phyloP scores from a whole-genome alignment of 2,113 vertebrate genomes.

The Sisor rabdophorus region DNA sequence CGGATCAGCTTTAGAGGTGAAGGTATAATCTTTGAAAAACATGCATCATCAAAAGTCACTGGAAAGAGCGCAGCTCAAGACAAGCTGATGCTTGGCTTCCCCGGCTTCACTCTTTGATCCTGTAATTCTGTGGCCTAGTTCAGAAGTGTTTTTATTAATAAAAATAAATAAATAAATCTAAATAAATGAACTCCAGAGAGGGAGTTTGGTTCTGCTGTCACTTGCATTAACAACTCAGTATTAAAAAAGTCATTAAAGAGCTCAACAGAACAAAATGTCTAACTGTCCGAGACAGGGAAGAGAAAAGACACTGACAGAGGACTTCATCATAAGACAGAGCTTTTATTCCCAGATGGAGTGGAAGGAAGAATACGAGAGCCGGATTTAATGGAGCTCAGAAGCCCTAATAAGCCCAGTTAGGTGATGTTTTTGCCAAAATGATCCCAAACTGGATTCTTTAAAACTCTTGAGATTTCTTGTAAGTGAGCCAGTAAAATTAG shows the following conservation, averaged over 20 bases:
- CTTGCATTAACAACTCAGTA: slow-evolving; percentile 52
- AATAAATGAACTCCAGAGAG: slow-evolving; percentile 32
- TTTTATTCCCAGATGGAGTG: slow-evolving; percentile 50
- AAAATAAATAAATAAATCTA: not conserved
- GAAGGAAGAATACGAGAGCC: slow-evolving; percentile 61
- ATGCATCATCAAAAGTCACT: not conserved
- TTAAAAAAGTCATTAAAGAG: slow-evolving; percentile 52
- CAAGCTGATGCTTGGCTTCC: not conserved
- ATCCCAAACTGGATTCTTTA: slow-evolving; percentile 61
- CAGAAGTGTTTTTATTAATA: not conserved
- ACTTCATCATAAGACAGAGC: slow-evolving; percentile 65
- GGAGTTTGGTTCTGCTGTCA: slow-evolving; percentile 11
- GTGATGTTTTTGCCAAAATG: slow-evolving; percentile 58
- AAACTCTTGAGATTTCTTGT: slow-evolving; percentile 49
- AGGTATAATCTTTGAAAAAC: slow-evolving; percentile 3
- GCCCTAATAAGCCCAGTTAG: not conserved
- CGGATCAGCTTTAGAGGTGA: not conserved
- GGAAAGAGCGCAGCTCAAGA: not conserved
- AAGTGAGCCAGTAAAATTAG: slow-evolving; percentile 16
- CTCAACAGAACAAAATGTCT: slow-evolving; percentile 52
- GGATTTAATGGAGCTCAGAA: slow-evolving; percentile 39
- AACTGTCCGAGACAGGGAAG: slow-evolving; percentile 50
- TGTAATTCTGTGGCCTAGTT: not conserved
- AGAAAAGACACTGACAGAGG: slow-evolving; percentile 50
- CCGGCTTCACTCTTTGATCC: not conserved